Evolutionary conservation across 2,888 invertebrate species (phyloP).

Genomic region (Conchocele bisecta): DNA sequence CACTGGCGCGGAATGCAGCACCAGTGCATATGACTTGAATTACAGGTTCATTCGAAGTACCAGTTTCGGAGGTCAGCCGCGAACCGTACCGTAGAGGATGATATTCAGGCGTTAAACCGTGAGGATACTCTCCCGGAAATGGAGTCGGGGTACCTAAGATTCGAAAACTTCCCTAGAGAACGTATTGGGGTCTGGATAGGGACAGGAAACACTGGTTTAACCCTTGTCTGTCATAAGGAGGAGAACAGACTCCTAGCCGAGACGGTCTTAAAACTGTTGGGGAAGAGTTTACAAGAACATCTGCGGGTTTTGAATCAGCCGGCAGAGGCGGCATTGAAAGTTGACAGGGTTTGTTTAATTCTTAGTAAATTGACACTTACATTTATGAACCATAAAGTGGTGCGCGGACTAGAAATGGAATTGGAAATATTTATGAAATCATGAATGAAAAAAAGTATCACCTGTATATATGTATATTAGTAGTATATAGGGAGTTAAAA

Average conservation of each 20-base stretch:
- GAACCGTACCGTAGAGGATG: conserved; percentile 68
- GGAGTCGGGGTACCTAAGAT: conserved; percentile 70
- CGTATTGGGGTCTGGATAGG: conserved; percentile 72
- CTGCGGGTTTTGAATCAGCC: conserved; percentile 70
- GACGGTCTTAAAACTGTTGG: conserved; percentile 70
- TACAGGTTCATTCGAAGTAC: conserved; percentile 74
- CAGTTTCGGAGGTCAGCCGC: conserved; percentile 70
- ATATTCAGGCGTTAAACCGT: conserved; percentile 64
- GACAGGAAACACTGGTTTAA: conserved; percentile 71
- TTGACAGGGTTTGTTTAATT: conserved; percentile 72
- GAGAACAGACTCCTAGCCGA: conserved; percentile 76
- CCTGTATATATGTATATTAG: too few species aligned
- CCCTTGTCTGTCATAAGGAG: conserved; percentile 70
- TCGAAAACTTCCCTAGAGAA: conserved; percentile 61
- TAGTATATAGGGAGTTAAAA: too few species aligned
- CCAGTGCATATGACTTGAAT: not conserved
- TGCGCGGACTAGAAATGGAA: conserved; percentile 75
- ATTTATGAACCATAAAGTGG: conserved; percentile 76
- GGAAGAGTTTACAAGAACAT: conserved; percentile 76
- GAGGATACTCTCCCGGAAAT: conserved; percentile 79
- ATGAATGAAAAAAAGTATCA: too few species aligned
- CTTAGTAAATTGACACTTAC: conserved; percentile 68
- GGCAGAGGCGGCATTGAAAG: conserved; percentile 67
- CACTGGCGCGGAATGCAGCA: too few species aligned
- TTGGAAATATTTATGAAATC: conserved; percentile 71